Conservation (phyloP, 2,113 vertebrate genomes). For the Pituophis catenifer region DNA sequence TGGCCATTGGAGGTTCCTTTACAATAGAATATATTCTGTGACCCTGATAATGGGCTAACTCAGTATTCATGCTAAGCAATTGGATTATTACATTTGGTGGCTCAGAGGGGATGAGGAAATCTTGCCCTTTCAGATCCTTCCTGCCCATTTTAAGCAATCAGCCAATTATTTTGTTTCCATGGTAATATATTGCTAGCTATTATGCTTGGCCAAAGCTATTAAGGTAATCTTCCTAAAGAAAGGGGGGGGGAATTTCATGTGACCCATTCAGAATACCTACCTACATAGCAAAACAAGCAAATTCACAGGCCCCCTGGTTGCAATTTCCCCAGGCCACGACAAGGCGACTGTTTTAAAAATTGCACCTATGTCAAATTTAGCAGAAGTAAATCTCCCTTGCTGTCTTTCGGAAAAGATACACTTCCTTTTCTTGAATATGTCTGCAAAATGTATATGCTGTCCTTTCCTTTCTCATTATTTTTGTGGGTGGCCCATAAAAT, state of each 20-base stretch:
- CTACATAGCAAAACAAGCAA: not conserved
- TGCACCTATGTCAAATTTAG: not conserved
- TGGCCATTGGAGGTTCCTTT: not conserved
- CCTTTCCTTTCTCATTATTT: not conserved
- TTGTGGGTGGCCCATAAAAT: not conserved
- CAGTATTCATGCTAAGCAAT: not conserved
- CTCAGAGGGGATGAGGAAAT: not conserved
- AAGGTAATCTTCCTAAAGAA: not conserved
- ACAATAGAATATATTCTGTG: not conserved
- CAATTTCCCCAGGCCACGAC: not conserved
- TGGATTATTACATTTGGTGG: not conserved
- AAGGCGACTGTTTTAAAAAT: not conserved
- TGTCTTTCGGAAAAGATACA: not conserved
- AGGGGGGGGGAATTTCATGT: not conserved
- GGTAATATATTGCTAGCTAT: not conserved
- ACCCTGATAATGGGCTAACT: not conserved
- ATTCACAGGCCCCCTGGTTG: not conserved
- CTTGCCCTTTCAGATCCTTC: not conserved
- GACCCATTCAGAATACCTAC: not conserved
- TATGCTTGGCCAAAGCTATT: not conserved
- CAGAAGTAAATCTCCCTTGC: not conserved
- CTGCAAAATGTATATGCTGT: not conserved
- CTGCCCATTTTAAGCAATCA: not conserved
- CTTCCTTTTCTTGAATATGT: not conserved
- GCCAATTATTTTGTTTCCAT: not conserved